These are phyloP conservation scores for Platanista minor DNA, from an alignment of 2,113 vertebrate species.

Conservation along the genomic window DNA sequence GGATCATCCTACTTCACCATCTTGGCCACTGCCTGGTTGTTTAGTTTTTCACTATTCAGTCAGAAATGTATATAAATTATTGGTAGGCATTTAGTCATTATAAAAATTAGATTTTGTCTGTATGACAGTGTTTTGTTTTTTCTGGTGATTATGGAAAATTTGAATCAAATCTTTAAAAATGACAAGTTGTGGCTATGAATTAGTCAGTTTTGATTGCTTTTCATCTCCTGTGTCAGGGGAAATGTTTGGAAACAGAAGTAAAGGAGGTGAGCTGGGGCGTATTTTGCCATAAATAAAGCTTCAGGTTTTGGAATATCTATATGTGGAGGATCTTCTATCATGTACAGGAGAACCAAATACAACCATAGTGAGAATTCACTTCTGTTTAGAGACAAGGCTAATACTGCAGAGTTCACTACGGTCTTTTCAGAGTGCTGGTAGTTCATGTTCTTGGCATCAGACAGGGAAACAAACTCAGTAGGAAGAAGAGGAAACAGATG, in stretches of 20 bases:
- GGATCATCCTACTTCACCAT: not conserved
- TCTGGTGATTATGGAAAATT: not conserved
- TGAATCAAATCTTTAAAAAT: not conserved
- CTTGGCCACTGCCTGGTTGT: not conserved
- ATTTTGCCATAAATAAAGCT: not conserved
- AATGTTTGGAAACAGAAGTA: not conserved
- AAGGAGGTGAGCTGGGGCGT: not conserved
- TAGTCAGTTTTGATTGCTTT: not conserved
- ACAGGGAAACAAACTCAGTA: not conserved
- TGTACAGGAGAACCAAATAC: not conserved
- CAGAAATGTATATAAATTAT: not conserved
- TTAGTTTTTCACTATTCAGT: not conserved
- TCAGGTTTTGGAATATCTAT: not conserved
- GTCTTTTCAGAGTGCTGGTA: not conserved
- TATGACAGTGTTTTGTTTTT: not conserved
- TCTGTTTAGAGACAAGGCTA: not conserved
- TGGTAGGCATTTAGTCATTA: not conserved
- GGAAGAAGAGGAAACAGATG: not conserved
- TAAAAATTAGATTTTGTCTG: not conserved
- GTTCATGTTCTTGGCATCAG: not conserved
- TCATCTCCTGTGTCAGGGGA: not conserved
- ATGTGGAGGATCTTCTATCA: no score
- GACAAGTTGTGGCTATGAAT: not conserved
- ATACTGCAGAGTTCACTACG: not conserved
- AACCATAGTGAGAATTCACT: not conserved